Base-by-base conservation (phyloP, 2,113 vertebrate genomes). In the Lepus europaeus region DNA sequence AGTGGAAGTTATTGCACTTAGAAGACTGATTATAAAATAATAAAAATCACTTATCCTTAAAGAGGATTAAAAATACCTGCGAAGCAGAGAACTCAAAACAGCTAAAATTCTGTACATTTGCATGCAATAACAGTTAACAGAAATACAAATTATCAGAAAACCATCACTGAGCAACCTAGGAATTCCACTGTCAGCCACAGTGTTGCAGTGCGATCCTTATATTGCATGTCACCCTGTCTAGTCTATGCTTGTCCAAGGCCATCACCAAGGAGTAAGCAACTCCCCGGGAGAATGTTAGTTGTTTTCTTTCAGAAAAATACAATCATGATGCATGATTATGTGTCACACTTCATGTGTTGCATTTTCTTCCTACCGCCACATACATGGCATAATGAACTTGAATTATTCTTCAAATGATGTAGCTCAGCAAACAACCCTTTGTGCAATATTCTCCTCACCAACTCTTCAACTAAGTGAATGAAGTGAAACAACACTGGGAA, bases 31-130 rank as follows among this genome's bases (percentile, higher is more conserved):
- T 85, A 70, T 74, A 93, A 96, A 95, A 95, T 96, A 97, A 96
- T 95, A 96, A 97, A 97, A 97, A 93, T 45, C 78, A 74, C 39
- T 97, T 98, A 92, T 96, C 90, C 80, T 85, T 94, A 92, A 97
- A 95, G 74, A 97, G 72, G 31, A 97, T 96, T 96, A 97, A 97
- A 9, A 8, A 9, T 88, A 98, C 89, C 77, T 74, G 93, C 64
- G 87, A 96, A 96, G 23, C 61, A 80, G 87, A 96, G 78, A 95
- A 79, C 9, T 96, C 87, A 73, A 61, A 70, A 82, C 13, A 87
- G 51, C 93, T 78, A 73, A 97, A 98, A 95, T 72, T 96, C 68
- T 89, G 59, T 92, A 74, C 39, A 92, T 98, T 97, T 90, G 10
- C 92, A 85, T 74, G 91, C 69, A 64, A 76, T 86, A 95, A 96